phyloP scores from a whole-genome alignment of 1,140 invertebrate genomes.

The Pteromalus puparum region DNA sequence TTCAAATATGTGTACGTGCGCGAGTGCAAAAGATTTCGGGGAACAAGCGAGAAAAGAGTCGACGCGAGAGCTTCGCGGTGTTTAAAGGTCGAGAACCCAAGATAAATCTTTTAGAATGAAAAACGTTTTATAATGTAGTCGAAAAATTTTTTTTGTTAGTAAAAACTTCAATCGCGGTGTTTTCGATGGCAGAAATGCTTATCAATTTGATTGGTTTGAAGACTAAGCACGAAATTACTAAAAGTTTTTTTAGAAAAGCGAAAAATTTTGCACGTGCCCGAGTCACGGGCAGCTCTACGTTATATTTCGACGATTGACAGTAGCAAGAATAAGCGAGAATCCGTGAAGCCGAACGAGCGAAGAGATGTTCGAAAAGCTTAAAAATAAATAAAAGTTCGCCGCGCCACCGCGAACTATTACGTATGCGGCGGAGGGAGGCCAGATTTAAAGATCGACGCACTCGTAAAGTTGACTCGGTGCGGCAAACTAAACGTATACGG shows the following conservation, averaged over 20 bases:
- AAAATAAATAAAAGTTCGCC: conserved; percentile 42
- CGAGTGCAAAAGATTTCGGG: conserved; percentile 21
- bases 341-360: neutral
- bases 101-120: neutral
- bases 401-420: neutral
- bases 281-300: neutral
- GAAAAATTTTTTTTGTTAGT: too few relatives aligned
- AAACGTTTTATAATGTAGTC: too few relatives aligned
- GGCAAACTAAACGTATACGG: neutral
- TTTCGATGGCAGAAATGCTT: too few relatives aligned
- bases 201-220: too few relatives aligned
- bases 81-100: neutral
- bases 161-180: too few relatives aligned
- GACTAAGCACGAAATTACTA: too few relatives aligned
- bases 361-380: conserved; percentile 21
- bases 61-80: neutral
- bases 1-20: neutral
- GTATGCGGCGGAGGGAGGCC: neutral
- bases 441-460: conserved; percentile 35
- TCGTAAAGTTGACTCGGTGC: conserved; percentile 2
- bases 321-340: neutral
- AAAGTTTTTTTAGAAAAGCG: too few relatives aligned
- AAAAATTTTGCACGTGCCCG: too few relatives aligned
- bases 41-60: neutral
- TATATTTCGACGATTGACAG: conserved; percentile 19